Conservation (phyloP, 2,113 vertebrate genomes). For the Ondatra zibethicus region DNA sequence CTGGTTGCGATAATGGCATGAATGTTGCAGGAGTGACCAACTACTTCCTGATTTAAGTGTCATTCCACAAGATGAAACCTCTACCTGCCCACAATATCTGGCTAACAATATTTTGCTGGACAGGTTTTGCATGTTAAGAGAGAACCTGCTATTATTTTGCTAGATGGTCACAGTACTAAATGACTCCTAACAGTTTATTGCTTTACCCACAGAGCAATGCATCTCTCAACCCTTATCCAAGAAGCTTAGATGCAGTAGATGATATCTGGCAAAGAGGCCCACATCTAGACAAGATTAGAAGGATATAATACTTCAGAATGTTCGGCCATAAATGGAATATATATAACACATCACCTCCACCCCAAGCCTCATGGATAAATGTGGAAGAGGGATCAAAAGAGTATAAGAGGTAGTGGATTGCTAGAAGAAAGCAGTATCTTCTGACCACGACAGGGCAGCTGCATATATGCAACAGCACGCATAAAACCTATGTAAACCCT, state of each 20-base stretch:
- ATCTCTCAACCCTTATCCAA: not conserved
- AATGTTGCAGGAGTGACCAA: not conserved
- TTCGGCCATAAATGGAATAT: not conserved
- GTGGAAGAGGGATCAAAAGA: not conserved
- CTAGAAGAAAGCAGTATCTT: not conserved
- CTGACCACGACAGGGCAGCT: not conserved
- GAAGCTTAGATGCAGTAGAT: not conserved
- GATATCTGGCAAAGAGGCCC: not conserved
- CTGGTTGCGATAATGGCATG: not conserved
- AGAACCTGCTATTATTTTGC: not conserved
- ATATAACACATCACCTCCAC: not conserved
- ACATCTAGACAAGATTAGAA: not conserved
- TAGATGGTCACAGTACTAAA: not conserved
- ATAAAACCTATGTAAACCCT: not conserved
- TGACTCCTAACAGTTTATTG: not conserved
- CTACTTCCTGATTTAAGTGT: not conserved
- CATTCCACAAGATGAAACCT: not conserved
- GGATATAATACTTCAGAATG: not conserved
- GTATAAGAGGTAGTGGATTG: not conserved
- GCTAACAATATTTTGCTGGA: not conserved
- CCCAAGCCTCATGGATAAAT: not conserved
- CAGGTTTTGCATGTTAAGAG: not conserved
- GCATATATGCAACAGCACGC: not conserved
- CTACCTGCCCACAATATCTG: not conserved
- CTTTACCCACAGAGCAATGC: not conserved